Conservation (phyloP, 2,113 vertebrate species). For the Athene noctua region DNA sequence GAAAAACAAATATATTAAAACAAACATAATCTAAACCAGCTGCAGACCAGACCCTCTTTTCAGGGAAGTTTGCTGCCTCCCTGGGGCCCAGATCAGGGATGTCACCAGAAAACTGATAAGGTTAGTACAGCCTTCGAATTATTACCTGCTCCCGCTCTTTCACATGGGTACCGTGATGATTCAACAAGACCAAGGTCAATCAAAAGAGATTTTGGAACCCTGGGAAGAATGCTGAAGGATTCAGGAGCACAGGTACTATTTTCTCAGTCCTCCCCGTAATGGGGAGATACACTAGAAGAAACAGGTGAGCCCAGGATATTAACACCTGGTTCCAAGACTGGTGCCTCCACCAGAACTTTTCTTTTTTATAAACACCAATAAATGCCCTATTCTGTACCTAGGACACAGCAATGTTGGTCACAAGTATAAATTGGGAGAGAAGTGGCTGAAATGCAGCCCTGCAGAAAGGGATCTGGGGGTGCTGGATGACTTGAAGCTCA, state of each 20-base stretch:
- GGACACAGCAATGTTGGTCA: fast-evolving
- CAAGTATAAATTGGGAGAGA: no score
- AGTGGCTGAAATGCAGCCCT: background rate
- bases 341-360: background rate
- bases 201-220: background rate
- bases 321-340: background rate
- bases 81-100: background rate
- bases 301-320: background rate
- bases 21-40: background rate
- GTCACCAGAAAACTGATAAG: background rate
- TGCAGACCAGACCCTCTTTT: background rate
- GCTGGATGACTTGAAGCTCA: background rate
- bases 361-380: background rate
- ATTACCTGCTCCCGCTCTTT: background rate
- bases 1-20: background rate
- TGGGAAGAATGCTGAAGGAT: background rate
- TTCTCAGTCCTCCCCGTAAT: background rate
- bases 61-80: background rate
- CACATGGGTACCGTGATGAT: background rate
- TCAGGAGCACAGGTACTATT: background rate
- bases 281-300: background rate
- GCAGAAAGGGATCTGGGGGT: background rate
- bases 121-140: background rate
- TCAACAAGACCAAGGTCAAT: background rate
- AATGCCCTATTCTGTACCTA: background rate